These are phyloP conservation scores for Chelidonichthys spinosus DNA, from an alignment of 2,797 vertebrate species.

Conservation along the genomic window DNA sequence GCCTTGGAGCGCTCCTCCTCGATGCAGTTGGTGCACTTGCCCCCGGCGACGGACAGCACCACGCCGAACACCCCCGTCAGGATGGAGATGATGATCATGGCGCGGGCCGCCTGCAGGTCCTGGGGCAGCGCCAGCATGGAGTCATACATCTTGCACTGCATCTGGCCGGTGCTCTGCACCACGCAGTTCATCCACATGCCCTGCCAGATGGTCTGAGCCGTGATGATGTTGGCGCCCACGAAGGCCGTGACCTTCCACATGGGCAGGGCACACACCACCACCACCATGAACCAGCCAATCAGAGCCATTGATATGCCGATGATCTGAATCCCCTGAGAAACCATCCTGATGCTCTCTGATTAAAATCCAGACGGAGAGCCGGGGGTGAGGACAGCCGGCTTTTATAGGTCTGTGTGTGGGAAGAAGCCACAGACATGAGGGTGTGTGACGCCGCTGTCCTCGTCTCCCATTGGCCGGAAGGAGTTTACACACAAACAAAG, in stretches of 20 bases:
- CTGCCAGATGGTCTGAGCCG: constrained; percentile 85
- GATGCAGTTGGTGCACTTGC: constrained; percentile 88
- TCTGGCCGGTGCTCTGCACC: constrained; percentile 86
- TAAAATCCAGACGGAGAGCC: constrained; percentile 30
- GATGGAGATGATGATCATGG: constrained; percentile 84
- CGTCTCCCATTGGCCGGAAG: constrained; percentile 52
- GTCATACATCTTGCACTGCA: constrained; percentile 88
- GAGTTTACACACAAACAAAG: constrained; percentile 81
- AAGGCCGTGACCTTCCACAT: constrained; percentile 86
- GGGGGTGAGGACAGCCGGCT: not conserved
- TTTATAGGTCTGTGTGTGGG: constrained; percentile 65
- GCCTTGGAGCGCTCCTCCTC: constrained; percentile 80
- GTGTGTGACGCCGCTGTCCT: constrained; percentile 45
- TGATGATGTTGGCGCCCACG: constrained; percentile 84
- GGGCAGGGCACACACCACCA: constrained; percentile 79
- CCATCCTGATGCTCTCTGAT: constrained; percentile 66
- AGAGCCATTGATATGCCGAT: constrained; percentile 68
- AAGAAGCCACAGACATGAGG: constrained; percentile 57
- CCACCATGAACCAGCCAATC: constrained; percentile 81
- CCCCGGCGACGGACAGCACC: constrained; percentile 79
- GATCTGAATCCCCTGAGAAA: constrained; percentile 83
- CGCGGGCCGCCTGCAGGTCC: constrained; percentile 84
- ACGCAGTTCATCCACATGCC: constrained; percentile 88
- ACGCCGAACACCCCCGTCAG: constrained; percentile 78
- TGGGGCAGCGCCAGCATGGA: constrained; percentile 81